Evolutionary conservation across 2,797 vertebrate genomes (phyloP), one percentile per base, ranked within the genome.

Genomic region (Rhynchonycteris naso): DNA sequence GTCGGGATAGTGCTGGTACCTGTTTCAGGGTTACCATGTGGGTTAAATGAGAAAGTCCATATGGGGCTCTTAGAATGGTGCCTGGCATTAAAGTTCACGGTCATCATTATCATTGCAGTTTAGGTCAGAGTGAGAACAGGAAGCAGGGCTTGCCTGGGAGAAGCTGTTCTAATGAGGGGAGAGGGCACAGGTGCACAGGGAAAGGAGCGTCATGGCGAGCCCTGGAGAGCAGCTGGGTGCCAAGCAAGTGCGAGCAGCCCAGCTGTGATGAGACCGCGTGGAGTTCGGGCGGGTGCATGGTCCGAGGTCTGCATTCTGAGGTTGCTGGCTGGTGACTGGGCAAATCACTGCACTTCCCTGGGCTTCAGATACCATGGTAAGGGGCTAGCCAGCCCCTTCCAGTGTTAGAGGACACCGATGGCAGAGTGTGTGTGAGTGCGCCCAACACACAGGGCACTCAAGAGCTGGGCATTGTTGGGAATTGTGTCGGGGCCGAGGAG

Each of bases 211-310:
- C 2, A 5, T 0, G 2, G 59, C 52, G 50, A 18, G 28, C 58
- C 56, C 11, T 14, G 54, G 74, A 4, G 4, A 16, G 50, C 63
- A 16, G 4, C 56, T 1, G 0, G 50, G 15, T 38, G 52, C 22
- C 6, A 5, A 9, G 3, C 13, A 13, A 6, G 1, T 2, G 18
- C 24, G 58, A 15, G 28, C 69, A n/a, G 1, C 16, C 18, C 12
- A 11, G 28, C 33, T 26, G 1, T 13, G 16, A 7, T 18, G 7
- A 59, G 86, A 16, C 38, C 4, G 1, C 0, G 0, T 26, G 43
- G 19, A 14, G 21, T n/a, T 61, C 8, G 8, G 43, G 28, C 56
- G 4, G 56, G 33, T 54, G 14, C 15, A 12, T 35, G 21, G 30
- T 61, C 38, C 9, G 74, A 19, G 38, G 22, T 61, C 78, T 16